phyloP scores from a whole-genome alignment of 2,113 vertebrate genomes.

The Cyprinus carpio region DNA sequence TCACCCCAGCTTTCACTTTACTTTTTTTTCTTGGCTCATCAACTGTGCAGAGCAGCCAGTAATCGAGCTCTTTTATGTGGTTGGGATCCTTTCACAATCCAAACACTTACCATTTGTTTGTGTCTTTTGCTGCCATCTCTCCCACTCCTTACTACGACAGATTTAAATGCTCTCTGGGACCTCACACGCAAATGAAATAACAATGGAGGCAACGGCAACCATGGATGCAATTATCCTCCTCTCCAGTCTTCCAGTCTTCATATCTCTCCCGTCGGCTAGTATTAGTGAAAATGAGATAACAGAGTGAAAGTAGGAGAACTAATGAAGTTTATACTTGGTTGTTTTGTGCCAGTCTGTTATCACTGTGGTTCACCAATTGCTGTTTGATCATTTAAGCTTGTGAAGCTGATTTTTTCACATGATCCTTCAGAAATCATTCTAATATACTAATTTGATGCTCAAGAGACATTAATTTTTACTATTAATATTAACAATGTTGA shows the following conservation, averaged over 20 bases:
- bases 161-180: conserved; percentile 54
- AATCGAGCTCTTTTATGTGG: conserved; percentile 52
- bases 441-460: neutral
- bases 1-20: neutral
- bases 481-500: too few species aligned
- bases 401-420: neutral
- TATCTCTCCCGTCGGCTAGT: conserved; percentile 14
- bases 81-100: conserved; percentile 50
- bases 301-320: neutral
- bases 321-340: neutral
- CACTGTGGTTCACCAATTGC: neutral
- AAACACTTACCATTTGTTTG: conserved; percentile 58
- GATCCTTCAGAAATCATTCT: neutral
- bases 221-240: conserved; percentile 58
- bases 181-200: conserved; percentile 53
- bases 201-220: conserved; percentile 11
- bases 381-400: neutral
- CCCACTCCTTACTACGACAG: conserved; percentile 56
- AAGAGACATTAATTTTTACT: neutral
- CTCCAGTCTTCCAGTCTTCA: conserved; percentile 35
- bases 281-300: conserved; percentile 3
- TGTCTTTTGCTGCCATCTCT: conserved; percentile 52
- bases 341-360: neutral
- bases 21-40: conserved; percentile 30
- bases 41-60: conserved; percentile 20